Base-by-base conservation (phyloP, 2,797 vertebrate genomes). In the Anguilla marmorata region DNA sequence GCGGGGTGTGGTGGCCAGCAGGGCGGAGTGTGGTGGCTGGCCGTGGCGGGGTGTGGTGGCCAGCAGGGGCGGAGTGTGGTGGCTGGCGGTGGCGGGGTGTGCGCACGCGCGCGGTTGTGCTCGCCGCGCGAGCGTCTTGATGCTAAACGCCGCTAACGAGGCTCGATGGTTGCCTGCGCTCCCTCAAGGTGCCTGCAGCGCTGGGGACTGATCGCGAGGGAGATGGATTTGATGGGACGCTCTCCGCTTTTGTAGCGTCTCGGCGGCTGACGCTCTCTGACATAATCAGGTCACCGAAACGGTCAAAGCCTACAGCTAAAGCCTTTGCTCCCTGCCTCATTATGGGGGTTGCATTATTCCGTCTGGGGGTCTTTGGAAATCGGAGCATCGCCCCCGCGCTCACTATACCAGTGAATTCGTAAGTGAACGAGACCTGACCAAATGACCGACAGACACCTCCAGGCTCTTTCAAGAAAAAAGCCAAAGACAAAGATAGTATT, bases 261-360 rank as follows among this genome's bases (percentile, higher is more conserved):
- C 95, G 93, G 95, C 95, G 96, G 95, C 96, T 96, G 97, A 97
- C 96, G 96, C 94, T 95, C 91, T 93, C 93, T 95, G 96, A 97
- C 96, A 96, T 97, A 97, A 98, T 97, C 97, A 97, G 97, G 97
- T 97, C 97, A 98, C 96, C 91, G 96, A 97, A 96, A 96, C 89
- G 93, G 96, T 97, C 97, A 95, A 95, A 95, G 96, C 97, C 96
- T 95, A 94, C 94, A 96, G 97, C 96, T 95, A 96, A 96, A 96
- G 95, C 92, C 94, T 93, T 93, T 94, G 92, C 96, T 95, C 96
- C 94, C 92, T 93, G 94, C 96, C 96, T 97, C 96, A 96, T 97
- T 97, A 97, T 95, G 95, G 96, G 94, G 92, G 93, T 14, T 91
- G 93, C 94, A 96, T 97, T 97, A 96, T 97, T 97, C 96, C 95